Conservation (phyloP, 1,140 invertebrate genomes). For the Camponotus floridanus region DNA sequence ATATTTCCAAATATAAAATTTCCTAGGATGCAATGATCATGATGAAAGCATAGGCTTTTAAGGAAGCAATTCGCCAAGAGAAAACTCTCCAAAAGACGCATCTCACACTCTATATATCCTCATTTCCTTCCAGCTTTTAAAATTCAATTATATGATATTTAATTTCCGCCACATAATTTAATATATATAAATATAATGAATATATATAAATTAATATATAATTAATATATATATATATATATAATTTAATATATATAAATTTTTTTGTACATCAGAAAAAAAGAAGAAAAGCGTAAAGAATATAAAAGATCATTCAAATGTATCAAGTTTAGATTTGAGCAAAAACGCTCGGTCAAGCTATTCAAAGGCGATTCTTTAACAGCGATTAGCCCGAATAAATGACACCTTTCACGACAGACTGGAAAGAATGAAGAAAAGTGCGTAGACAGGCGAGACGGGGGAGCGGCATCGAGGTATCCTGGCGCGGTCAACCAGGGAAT, state of each 20-base stretch:
- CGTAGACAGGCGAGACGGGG: conserved; percentile 25
- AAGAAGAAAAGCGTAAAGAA: background rate
- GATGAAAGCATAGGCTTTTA: conserved; percentile 50
- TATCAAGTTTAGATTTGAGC: background rate
- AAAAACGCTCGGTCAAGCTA: background rate
- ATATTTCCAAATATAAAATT: conserved; percentile 51
- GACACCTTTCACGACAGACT: background rate
- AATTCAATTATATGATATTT: too few relatives aligned
- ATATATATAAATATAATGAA: background rate
- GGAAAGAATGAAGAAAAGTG: conserved; percentile 41
- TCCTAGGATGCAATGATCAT: conserved; percentile 42
- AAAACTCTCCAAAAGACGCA: conserved; percentile 6
- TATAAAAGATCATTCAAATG: background rate
- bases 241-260: background rate
- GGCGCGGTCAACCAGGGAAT: conserved; percentile 64
- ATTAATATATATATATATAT: too few relatives aligned
- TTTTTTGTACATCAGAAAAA: background rate
- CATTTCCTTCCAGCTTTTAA: conserved; percentile 25
- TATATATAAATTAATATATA: background rate
- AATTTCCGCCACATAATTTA: background rate
- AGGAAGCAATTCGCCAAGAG: conserved; percentile 53
- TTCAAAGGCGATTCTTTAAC: background rate
- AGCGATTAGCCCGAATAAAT: conserved; percentile 1
- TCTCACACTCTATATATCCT: conserved; percentile 28
- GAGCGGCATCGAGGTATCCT: conserved; percentile 49